These are phyloP conservation scores for Ambastaia sidthimunki DNA, from an alignment of 2,797 vertebrate genomes.

Conservation along the genomic window DNA sequence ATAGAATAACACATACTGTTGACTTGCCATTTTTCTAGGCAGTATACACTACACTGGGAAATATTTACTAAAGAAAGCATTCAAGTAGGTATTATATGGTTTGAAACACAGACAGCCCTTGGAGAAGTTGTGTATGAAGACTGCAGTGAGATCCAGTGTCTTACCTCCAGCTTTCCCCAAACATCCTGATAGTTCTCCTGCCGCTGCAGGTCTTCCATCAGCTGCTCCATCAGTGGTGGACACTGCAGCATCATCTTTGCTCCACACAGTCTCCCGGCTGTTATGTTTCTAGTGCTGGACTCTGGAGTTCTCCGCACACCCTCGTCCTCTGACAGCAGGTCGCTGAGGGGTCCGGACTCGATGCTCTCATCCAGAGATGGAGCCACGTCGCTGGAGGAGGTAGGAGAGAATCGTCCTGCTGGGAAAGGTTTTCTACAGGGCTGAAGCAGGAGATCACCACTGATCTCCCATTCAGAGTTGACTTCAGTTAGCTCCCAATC, in stretches of 20 bases:
- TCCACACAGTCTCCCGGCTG: conserved; percentile 33
- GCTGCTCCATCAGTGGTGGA: conserved; percentile 80
- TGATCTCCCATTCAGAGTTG: conserved; percentile 87
- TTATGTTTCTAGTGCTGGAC: conserved; percentile 61
- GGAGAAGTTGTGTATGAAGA: neutral
- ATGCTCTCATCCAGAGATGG: conserved; percentile 89
- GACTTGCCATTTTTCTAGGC: no score
- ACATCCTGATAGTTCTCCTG: conserved; percentile 87
- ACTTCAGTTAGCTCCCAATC: conserved; percentile 96
- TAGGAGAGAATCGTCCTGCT: conserved; percentile 80
- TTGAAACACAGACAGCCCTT: neutral
- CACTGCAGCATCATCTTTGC: conserved; percentile 64
- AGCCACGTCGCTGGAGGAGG: conserved; percentile 89
- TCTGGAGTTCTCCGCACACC: conserved; percentile 58
- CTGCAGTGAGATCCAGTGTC: neutral
- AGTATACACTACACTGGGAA: no score
- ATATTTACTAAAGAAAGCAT: neutral
- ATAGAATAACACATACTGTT: no score
- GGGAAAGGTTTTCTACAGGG: conserved; percentile 70
- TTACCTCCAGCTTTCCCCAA: conserved; percentile 96
- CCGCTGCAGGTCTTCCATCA: conserved; percentile 89
- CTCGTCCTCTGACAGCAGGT: conserved; percentile 89
- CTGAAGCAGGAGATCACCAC: conserved; percentile 61
- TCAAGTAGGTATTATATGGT: no score
- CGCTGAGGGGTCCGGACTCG: conserved; percentile 90